A percentile compares a stretch with the other conserved stretches of the same genome.
phyloP scores from a whole-genome alignment of 2,113 vertebrate species.

The Neomonachus schauinslandi region DNA sequence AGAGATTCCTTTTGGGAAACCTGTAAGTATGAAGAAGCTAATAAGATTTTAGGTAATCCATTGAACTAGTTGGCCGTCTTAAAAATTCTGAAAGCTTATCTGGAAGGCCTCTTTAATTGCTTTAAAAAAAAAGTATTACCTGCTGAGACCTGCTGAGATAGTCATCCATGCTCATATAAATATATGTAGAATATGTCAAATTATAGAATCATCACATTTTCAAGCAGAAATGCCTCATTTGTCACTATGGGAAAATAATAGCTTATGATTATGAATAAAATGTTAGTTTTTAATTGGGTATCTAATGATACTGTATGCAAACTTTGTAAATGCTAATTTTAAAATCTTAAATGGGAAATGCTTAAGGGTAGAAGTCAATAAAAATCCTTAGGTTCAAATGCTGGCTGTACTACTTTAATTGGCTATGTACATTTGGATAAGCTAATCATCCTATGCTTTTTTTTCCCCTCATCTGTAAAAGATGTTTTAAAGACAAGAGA shows the following conservation, averaged over 20 bases:
- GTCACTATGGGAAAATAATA: slow-evolving; percentile 62
- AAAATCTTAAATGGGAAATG: slow-evolving; percentile 42
- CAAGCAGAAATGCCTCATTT: slow-evolving; percentile 42
- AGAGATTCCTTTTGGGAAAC: slow-evolving; percentile 23
- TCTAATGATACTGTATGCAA: slow-evolving; percentile 38
- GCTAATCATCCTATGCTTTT: background rate
- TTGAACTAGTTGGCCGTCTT: slow-evolving; percentile 36
- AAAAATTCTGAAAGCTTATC: slow-evolving; percentile 45
- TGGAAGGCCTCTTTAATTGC: slow-evolving; percentile 42
- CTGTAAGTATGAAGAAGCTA: background rate
- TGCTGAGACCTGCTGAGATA: slow-evolving; percentile 47
- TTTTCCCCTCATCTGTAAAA: slow-evolving; percentile 33
- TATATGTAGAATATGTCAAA: slow-evolving; percentile 54
- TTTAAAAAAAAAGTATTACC: background rate
- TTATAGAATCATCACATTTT: slow-evolving; percentile 61
- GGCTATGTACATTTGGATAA: background rate
- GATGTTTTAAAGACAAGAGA: slow-evolving; percentile 19
- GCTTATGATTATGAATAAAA: slow-evolving; percentile 51
- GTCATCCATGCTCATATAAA: slow-evolving; percentile 50
- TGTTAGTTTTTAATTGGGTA: slow-evolving; percentile 56
- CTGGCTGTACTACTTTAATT: slow-evolving; percentile 12
- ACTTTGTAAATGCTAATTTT: slow-evolving; percentile 50
- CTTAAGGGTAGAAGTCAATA: background rate
- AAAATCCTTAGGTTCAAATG: slow-evolving; percentile 24
- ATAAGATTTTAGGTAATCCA: slow-evolving; percentile 31